These are phyloP conservation scores for Carcina quercana DNA, from an alignment of 2,888 invertebrate species.

Conservation along the genomic window DNA sequence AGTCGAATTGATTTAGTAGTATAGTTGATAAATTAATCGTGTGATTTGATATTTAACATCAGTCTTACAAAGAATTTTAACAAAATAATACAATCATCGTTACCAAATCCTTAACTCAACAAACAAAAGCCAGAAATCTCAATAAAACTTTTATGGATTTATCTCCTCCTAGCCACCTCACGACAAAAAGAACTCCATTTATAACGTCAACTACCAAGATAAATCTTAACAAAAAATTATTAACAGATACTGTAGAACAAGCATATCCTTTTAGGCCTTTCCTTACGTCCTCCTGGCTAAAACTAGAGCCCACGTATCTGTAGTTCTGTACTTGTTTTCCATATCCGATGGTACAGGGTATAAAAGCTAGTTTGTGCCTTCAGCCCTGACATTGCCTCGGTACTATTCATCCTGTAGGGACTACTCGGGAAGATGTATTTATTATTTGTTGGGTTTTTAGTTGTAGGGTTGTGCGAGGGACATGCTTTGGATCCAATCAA, in stretches of 20 bases:
- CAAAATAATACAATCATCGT: too few species aligned
- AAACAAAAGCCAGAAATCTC: too few species aligned
- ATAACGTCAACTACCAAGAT: too few species aligned
- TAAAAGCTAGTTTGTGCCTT: slow-evolving; percentile 58
- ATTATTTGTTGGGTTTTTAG: slow-evolving; percentile 28
- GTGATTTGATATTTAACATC: too few species aligned
- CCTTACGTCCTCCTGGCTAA: slow-evolving; percentile 49
- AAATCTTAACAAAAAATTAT: slow-evolving; percentile 5
- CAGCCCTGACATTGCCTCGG: slow-evolving; percentile 67
- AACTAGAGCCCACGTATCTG: slow-evolving; percentile 64
- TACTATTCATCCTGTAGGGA: slow-evolving; percentile 28
- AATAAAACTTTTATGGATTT: too few species aligned
- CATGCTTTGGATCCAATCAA: slow-evolving; percentile 13
- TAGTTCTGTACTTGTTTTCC: slow-evolving; percentile 47
- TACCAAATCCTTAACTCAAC: too few species aligned
- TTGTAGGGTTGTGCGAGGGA: slow-evolving; percentile 21
- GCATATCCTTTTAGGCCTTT: slow-evolving; percentile 60
- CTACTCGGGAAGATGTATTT: slow-evolving; percentile 36
- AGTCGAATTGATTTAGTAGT: too few species aligned
- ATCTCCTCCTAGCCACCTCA: too few species aligned
- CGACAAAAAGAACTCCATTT: too few species aligned
- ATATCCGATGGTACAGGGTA: slow-evolving; percentile 57
- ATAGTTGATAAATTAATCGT: too few species aligned
- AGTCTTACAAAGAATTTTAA: too few species aligned
- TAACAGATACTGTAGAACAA: slow-evolving; percentile 29